Evolutionary conservation across 2,113 vertebrate species (phyloP).

Genomic region (Boleophthalmus pectinirostris): DNA sequence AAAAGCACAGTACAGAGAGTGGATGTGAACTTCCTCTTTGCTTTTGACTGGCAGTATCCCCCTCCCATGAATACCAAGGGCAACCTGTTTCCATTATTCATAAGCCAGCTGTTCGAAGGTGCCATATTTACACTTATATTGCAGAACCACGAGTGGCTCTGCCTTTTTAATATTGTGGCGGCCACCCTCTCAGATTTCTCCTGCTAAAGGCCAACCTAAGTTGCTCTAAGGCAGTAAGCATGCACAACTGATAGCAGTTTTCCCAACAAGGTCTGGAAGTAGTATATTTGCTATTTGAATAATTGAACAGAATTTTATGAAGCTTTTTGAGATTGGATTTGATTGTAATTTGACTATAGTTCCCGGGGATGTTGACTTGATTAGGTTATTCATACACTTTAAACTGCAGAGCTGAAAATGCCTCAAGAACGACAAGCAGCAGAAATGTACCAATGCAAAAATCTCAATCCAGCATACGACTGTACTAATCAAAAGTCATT

Average conservation of each 20-base stretch:
- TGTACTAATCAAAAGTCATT: slow-evolving; percentile 69
- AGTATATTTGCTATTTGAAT: slow-evolving; percentile 79
- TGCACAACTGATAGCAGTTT: slow-evolving; percentile 56
- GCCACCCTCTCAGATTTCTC: slow-evolving; percentile 55
- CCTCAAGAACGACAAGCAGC: slow-evolving; percentile 59
- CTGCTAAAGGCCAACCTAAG: slow-evolving; percentile 51
- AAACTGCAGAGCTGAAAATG: slow-evolving; percentile 35
- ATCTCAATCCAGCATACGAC: slow-evolving; percentile 62
- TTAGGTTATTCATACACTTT: slow-evolving; percentile 61
- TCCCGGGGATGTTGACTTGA: slow-evolving; percentile 61
- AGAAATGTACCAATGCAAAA: slow-evolving; percentile 51
- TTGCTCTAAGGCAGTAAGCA: slow-evolving; percentile 63
- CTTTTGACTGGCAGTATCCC: slow-evolving; percentile 70
- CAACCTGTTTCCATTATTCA: slow-evolving; percentile 74
- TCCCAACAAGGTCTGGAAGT: slow-evolving; percentile 74
- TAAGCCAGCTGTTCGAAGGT: slow-evolving; percentile 74
- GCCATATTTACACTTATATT: slow-evolving; percentile 79
- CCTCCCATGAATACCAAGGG: slow-evolving; percentile 76
- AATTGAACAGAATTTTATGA: slow-evolving; percentile 80
- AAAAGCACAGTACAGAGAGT: slow-evolving; percentile 48
- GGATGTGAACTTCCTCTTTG: slow-evolving; percentile 60
- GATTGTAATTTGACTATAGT: slow-evolving; percentile 68
- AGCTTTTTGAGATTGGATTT: slow-evolving; percentile 60
- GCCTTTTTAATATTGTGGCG: slow-evolving; percentile 70
- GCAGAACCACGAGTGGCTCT: slow-evolving; percentile 67